These are phyloP conservation scores for Acanthochromis polyacanthus DNA, from an alignment of 2,113 vertebrate genomes.

Conservation along the genomic window DNA sequence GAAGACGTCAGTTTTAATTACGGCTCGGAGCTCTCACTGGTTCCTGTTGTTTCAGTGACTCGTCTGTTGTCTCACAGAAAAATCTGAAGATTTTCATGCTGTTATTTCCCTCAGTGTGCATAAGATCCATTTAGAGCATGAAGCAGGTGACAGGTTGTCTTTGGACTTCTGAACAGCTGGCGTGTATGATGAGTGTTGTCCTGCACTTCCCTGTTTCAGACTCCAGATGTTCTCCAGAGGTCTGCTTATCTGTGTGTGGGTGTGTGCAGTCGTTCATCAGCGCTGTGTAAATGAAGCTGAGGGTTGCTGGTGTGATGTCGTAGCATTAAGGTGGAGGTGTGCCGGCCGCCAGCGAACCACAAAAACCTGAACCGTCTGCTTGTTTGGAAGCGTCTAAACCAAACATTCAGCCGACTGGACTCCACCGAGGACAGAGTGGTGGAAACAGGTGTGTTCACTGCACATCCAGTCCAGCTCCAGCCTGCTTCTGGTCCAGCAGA, in stretches of 20 bases:
- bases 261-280: constrained; percentile 14
- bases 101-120: background rate
- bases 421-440: constrained; percentile 49
- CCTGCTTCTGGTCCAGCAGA: constrained; percentile 6
- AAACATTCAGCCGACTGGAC: constrained; percentile 50
- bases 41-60: constrained; percentile 31
- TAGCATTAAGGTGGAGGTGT: constrained; percentile 43
- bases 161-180: constrained; percentile 14
- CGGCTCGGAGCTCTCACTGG: constrained; percentile 18
- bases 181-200: constrained; percentile 58
- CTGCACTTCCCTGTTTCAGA: background rate
- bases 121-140: constrained; percentile 8
- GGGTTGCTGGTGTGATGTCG: constrained; percentile 7
- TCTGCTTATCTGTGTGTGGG: constrained; percentile 31
- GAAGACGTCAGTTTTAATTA: constrained; percentile 18
- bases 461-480: constrained; percentile 24
- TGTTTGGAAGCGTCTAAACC: constrained; percentile 65
- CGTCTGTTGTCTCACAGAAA: constrained; percentile 10
- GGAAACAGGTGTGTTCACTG: constrained; percentile 34
- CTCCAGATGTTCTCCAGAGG: constrained; percentile 41
- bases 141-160: constrained; percentile 9
- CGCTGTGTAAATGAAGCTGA: constrained; percentile 37
- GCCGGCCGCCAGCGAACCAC: constrained; percentile 19
- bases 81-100: background rate
- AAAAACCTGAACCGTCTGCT: constrained; percentile 26